Conservation (phyloP, 2,797 vertebrate genomes). For the Falco concolor region DNA sequence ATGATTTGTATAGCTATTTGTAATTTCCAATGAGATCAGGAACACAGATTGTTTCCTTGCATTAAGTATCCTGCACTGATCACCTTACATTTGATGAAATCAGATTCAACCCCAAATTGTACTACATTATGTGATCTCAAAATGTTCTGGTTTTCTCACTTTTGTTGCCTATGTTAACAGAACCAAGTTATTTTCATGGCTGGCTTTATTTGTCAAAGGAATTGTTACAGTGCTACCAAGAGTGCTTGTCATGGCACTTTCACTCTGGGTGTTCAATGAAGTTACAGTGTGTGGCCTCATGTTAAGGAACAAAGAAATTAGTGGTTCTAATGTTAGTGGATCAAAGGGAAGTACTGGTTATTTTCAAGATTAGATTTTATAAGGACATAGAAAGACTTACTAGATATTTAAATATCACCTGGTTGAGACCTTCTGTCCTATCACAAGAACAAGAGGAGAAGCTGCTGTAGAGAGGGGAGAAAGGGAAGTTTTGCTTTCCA, state of each 20-base stretch:
- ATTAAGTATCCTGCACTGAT: neutral
- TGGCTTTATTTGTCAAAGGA: neutral
- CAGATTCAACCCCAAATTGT: neutral
- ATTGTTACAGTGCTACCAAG: neutral
- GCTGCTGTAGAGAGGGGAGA: neutral
- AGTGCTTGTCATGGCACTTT: neutral
- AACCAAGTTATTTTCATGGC: neutral
- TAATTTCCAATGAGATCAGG: neutral
- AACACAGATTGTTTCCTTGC: neutral
- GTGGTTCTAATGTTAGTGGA: neutral
- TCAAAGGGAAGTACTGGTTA: neutral
- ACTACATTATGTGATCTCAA: neutral
- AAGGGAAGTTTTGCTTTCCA: neutral
- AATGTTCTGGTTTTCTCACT: neutral
- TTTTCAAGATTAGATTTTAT: neutral
- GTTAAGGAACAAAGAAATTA: neutral
- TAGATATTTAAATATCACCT: neutral
- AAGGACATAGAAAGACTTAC: neutral
- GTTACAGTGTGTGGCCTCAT: neutral
- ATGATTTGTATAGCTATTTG: neutral
- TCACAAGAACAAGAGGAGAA: neutral
- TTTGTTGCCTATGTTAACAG: neutral
- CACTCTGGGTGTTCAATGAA: neutral
- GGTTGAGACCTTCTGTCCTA: neutral
- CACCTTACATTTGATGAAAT: neutral